These are phyloP conservation scores for Monodelphis domestica DNA, from an alignment of 2,797 vertebrate species.

Conservation along the genomic window DNA sequence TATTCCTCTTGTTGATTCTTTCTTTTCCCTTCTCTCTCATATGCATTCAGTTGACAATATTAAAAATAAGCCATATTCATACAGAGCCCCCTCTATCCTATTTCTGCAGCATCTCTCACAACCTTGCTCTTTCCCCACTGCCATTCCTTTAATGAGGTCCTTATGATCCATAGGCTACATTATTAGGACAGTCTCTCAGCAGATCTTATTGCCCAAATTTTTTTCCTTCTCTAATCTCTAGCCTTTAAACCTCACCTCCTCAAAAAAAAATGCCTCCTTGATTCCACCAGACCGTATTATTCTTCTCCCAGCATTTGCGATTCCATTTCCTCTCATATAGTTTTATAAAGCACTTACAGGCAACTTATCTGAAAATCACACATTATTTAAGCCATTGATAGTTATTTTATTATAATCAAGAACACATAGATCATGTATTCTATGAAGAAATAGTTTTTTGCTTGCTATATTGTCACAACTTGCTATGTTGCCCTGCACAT, in stretches of 20 bases:
- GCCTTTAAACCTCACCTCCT: background rate
- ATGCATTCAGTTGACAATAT: background rate
- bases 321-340: background rate
- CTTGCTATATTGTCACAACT: background rate
- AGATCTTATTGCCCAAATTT: background rate
- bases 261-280: background rate
- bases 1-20: constrained; percentile 17
- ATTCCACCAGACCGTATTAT: background rate
- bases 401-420: background rate
- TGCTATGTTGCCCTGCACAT: background rate
- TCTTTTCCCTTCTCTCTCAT: background rate
- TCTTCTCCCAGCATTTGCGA: background rate
- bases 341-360: background rate
- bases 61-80: background rate
- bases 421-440: background rate
- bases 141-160: background rate
- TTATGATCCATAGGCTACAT: background rate
- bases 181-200: background rate
- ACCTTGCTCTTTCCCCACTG: background rate
- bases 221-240: background rate
- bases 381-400: background rate
- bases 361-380: background rate
- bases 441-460: background rate
- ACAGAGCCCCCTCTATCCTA: background rate
- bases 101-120: background rate